Evolutionary conservation across 2,888 invertebrate species (phyloP).

Genomic region (Drosophila paramelanica): DNA sequence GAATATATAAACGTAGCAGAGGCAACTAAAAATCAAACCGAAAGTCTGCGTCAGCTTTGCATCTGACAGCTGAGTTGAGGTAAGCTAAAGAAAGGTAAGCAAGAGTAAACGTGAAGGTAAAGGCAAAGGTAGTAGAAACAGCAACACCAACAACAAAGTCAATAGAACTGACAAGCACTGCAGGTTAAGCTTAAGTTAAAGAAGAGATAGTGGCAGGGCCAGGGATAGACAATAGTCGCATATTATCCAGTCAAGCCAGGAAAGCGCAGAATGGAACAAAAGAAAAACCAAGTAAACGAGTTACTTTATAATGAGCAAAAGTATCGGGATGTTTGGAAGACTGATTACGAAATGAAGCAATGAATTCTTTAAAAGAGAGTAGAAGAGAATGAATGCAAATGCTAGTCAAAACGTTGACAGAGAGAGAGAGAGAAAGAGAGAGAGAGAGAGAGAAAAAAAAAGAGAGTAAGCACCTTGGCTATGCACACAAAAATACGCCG

Average conservation of each 20-base stretch:
- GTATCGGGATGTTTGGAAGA: too few relatives aligned
- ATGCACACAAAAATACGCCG: constrained; percentile 75
- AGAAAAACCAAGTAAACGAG: not conserved
- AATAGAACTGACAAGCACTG: constrained; percentile 41
- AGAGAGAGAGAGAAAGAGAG: not conserved
- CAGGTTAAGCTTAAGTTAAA: not conserved
- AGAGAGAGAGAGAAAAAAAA: not conserved
- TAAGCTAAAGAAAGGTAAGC: constrained; percentile 23
- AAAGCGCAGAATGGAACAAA: not conserved
- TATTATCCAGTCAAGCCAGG: not conserved
- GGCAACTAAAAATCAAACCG: constrained; percentile 14
- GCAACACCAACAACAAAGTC: constrained; percentile 30
- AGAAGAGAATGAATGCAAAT: not conserved
- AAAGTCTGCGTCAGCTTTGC: constrained; percentile 41
- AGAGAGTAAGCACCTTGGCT: constrained; percentile 70
- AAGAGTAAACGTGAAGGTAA: constrained; percentile 17
- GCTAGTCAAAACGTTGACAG: not conserved
- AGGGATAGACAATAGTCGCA: not conserved
- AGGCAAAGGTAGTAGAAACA: constrained; percentile 1
- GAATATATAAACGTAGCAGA: constrained; percentile 18
- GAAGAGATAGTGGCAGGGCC: not conserved
- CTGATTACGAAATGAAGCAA: too few relatives aligned
- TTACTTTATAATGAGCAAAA: not conserved
- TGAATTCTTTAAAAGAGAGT: too few relatives aligned
- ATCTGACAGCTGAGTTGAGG: constrained; percentile 45